Conservation (phyloP, 2,888 invertebrate genomes). For the Esperia sulphurella region DNA sequence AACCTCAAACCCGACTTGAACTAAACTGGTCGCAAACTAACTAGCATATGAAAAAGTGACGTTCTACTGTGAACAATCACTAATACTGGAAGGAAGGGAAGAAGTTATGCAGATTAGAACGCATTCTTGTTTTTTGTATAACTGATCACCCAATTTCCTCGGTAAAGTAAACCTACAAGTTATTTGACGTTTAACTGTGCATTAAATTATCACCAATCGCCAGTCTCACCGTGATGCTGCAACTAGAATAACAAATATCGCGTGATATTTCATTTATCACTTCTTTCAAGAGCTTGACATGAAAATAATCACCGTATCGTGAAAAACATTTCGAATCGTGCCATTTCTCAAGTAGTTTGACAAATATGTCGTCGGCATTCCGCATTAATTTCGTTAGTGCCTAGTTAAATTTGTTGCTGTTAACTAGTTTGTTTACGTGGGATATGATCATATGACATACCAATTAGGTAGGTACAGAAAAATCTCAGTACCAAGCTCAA, state of each 20-base stretch:
- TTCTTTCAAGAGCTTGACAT: not conserved
- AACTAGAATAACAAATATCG: not conserved
- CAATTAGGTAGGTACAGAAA: not conserved
- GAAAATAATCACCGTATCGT: not conserved
- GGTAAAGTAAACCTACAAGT: no score
- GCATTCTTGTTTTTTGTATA: no score
- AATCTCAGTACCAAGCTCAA: no score
- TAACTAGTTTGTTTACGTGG: slow-evolving; percentile 3
- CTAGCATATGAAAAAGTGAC: no score
- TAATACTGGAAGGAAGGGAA: no score
- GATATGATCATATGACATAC: not conserved
- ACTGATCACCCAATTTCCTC: no score
- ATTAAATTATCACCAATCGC: no score
- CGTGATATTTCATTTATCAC: not conserved
- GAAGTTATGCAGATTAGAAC: no score
- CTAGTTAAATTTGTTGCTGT: not conserved
- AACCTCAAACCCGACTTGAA: no score
- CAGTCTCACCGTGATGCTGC: not conserved
- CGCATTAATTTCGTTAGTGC: not conserved
- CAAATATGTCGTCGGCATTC: not conserved
- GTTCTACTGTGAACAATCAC: no score
- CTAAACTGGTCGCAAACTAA: no score
- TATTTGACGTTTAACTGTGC: no score
- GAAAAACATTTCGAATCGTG: not conserved
- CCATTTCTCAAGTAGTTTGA: not conserved